Percentiles rank a stretch among this genome's conserved stretches.
phyloP scores from a whole-genome alignment of 2,888 invertebrate species.

The Chelonus formosanus region DNA sequence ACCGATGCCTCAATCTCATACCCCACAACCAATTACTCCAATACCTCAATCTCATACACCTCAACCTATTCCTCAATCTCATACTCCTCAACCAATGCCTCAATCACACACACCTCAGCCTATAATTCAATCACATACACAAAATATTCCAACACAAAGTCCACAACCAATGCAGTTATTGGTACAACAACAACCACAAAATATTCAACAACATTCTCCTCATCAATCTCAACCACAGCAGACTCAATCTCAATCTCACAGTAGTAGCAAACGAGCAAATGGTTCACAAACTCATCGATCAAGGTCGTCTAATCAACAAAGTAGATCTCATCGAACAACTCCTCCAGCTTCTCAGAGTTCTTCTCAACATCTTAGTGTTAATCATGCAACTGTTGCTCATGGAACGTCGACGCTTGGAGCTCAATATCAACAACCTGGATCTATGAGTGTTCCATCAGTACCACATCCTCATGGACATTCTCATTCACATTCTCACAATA shows the following conservation, averaged over 20 bases:
- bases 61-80: conserved; percentile 38
- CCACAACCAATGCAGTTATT: conserved; percentile 60
- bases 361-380: conserved; percentile 42
- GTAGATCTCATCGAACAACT: conserved; percentile 57
- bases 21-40: conserved; percentile 57
- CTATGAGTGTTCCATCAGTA: conserved; percentile 57
- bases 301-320: conserved; percentile 58
- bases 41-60: conserved; percentile 52
- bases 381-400: conserved; percentile 52
- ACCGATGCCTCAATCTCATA: conserved; percentile 61
- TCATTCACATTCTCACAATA: conserved; percentile 63
- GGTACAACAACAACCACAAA: conserved; percentile 52
- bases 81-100: conserved; percentile 56
- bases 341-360: conserved; percentile 54
- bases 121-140: conserved; percentile 55
- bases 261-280: conserved; percentile 58
- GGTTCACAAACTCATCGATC: conserved; percentile 59
- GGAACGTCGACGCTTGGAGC: conserved; percentile 47
- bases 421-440: conserved; percentile 57
- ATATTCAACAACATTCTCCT: conserved; percentile 56
- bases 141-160: conserved; percentile 55
- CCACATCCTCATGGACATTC: conserved; percentile 56
- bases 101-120: conserved; percentile 60
- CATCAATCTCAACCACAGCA: conserved; percentile 54
- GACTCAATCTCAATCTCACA: conserved; percentile 58